Evolutionary conservation across 1,140 invertebrate genomes (phyloP), one percentile per base, ranked within the genome.

Genomic region (Leptopilina clavipes): DNA sequence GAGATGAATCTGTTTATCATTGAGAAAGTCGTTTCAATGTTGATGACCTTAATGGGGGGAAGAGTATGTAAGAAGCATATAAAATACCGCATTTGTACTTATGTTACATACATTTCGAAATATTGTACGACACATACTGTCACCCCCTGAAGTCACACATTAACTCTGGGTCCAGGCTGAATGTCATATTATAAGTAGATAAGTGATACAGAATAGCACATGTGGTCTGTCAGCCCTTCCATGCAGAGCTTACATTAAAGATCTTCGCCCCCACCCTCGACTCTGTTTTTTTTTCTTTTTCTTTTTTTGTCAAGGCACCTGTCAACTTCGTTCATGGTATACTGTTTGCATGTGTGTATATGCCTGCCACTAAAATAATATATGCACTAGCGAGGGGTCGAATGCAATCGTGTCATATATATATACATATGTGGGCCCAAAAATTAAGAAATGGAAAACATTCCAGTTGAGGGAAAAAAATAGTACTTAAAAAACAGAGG

Each of bases 221-320:
- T 88, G 86, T 88, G 87, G 87, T 83, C 82, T 86, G 87, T 86
- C 87, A 88, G 87, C 86, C 86, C 86, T 87, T 82, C 73, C 76
- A 52, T 52, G 48, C 73, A 59, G 14, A 22, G 14, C 76, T 54
- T 65, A 65, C 59, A 65, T 65, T 65, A 19, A 65, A 25, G 59
- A 37, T 65, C 22, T 31, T 65, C 22, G 22, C 56, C 56, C 5
- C 18, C 17, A 17, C 19, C 54, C 54, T 2, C 19, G 12, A 17
- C 17, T 18, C 52, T 31, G 1, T 31, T 75, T 75, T 79, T 81
- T 76, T 78, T 80, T 40, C 9, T 40, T 40, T 40, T 40, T 40
- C 9, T 40, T 40, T 87, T 88, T 88, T 88, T 85, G 78, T 77
- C 79, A 71, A 74, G 86, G 87, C 87, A 89, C 87, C 87, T 89